Base-by-base conservation (phyloP, 1,140 invertebrate species). In the Teleopsis dalmanni region DNA sequence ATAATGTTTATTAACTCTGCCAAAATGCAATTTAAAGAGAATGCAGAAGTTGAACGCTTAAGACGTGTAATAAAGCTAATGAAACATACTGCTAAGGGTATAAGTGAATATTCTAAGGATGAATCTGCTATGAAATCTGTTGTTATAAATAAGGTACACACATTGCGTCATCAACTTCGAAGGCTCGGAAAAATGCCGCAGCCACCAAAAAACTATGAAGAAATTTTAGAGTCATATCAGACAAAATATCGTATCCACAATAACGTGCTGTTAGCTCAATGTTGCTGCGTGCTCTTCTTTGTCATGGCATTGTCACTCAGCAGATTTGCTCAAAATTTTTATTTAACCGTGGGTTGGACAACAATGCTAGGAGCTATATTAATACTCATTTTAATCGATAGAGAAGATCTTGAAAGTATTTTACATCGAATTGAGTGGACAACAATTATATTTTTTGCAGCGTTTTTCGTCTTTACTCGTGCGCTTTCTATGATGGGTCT, bases 401-500 rank as follows among this genome's bases (percentile, higher is more conserved):
- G 74, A 13, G 76, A 81, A 16, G 84, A 91, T 59, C 60, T 91
- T 18, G 88, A 91, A 57, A 80, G 81, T 2, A 76, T 91, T 14
- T 72, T 91, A 44, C 77, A 81, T 0, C 75, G 85, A 50, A 84
- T 92, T 0, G 89, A 92, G 66, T 91, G 87, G 87, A 82, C 82
- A 3, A 91, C 88, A 2, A 71, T 92, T 1, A 68, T 91, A n/a
- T 92, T 91, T 68, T 91, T 92, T 58, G 85, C 85, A 0, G 80
- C 85, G 0, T 70, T 91, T 0, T 91, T 91, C 53, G 81, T 90
- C 8, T 71, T 92, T 1, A 91, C 91, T 85, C 86, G 91, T 74
- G 86, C 80, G 14, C 62, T 87, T 3, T 6, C 18, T 0, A 14
- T n/a, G 13, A 13, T 52, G 23, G 50, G 50, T 4, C n/a, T 52